Evolutionary conservation across 2,113 vertebrate genomes (phyloP).

Genomic region (Coptodon rendalli): DNA sequence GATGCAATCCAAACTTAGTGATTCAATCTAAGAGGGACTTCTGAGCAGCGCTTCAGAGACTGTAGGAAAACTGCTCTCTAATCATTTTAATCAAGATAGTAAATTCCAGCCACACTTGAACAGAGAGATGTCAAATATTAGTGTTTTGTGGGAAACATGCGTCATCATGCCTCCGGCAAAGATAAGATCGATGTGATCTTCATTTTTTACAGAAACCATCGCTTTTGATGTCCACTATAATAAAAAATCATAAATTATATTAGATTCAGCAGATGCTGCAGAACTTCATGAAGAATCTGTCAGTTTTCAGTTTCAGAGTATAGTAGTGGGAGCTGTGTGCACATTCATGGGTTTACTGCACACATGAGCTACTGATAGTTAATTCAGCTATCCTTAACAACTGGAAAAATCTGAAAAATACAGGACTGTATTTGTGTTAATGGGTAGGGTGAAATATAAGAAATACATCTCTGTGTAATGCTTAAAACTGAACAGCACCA

Average conservation of each 20-base stretch:
- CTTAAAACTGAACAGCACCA: neutral
- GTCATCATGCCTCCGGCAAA: neutral
- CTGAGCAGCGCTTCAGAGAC: neutral
- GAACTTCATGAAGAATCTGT: neutral
- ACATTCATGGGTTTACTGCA: neutral
- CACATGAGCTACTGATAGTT: neutral
- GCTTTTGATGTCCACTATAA: neutral
- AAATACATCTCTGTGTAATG: neutral
- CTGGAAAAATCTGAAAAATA: neutral
- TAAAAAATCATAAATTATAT: accelerated
- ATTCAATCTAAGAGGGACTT: neutral
- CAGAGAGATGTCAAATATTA: neutral
- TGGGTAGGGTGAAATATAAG: neutral
- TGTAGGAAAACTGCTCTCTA: neutral
- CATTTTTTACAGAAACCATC: neutral
- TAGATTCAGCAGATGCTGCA: neutral
- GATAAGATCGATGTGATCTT: accelerated
- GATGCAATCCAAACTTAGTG: neutral
- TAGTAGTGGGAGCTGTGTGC: neutral
- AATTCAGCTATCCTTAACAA: neutral
- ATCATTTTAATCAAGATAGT: neutral
- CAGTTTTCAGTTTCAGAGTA: neutral
- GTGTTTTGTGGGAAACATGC: neutral
- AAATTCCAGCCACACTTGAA: neutral
- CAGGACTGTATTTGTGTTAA: neutral